Base-by-base conservation (phyloP, 2,797 vertebrate species). In the Lemur catta region DNA sequence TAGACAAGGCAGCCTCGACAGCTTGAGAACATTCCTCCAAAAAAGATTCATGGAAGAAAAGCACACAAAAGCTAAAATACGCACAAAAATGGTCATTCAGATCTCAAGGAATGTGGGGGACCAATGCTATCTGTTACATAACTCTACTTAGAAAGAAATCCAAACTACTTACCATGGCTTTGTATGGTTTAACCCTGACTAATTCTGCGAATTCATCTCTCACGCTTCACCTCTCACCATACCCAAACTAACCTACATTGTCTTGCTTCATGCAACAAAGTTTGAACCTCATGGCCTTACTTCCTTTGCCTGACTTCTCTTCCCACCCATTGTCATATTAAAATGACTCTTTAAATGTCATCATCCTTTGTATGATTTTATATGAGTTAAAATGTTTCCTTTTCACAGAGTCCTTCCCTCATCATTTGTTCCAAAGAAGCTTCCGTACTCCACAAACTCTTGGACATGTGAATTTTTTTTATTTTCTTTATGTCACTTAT, bases 221-320 rank as follows among this genome's bases (percentile, higher is more conserved):
- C 30, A 12, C 4, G 55, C 0, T 1, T 1, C 3, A 46, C 13
- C 0, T 14, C 72, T 71, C 26, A 33, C 55, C 15, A 35, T 28
- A 59, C 1, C 14, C 24, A 82, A 90, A 72, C 12, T 81, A 43
- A 82, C 1, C 12, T 33, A 35, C 7, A 33, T 18, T 87, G 5
- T 89, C 55, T 94, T 63, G 3, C 59, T 59, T 38, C 48, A 63
- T 65, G 1, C 43, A 67, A 80, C 11, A 13, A 38, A 43, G 9
- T 35, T 13, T 72, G 48, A 71, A 33, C 28, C 10, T 18, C 33
- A 33, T 38, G 18, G 7, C 15, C 69, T 82, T 71, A 38, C 7
- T 80, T 48, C 30, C 11, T 80, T 71, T 52, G 1, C n/a, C 33
- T 67, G 5, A 92, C 75, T 78, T 75, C 24, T 33, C 17, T 30